Evolutionary conservation across 2,113 vertebrate species (phyloP).

Genomic region (Phyllostomus hastatus): DNA sequence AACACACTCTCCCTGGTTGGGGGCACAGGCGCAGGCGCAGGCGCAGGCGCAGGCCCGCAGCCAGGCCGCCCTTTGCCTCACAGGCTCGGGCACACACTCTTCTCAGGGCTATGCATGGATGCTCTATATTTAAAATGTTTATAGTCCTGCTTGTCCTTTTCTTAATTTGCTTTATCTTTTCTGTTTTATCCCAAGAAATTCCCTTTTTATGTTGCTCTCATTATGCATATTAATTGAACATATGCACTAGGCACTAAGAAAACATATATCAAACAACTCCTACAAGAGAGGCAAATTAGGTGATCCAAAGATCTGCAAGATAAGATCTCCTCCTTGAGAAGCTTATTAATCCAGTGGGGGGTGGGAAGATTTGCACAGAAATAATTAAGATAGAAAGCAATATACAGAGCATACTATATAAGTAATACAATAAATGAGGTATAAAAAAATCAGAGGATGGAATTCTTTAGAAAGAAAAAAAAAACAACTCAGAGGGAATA

Average conservation of each 20-base stretch:
- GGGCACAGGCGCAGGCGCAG: no score
- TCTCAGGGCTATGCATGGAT: no score
- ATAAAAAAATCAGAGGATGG: background rate
- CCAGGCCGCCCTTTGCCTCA: no score
- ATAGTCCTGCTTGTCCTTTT: background rate
- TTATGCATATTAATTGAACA: background rate
- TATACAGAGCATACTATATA: background rate
- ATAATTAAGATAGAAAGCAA: conserved; percentile 8
- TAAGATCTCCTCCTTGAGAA: background rate
- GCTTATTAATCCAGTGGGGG: background rate
- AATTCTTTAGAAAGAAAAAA: background rate
- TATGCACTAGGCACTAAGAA: background rate
- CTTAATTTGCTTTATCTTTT: conserved; percentile 12
- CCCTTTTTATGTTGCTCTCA: background rate
- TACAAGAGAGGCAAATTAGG: background rate
- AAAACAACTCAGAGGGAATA: background rate
- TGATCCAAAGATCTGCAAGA: background rate
- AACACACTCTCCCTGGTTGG: no score
- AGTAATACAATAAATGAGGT: background rate
- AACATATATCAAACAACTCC: background rate
- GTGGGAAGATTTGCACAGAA: background rate
- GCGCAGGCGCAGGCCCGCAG: no score
- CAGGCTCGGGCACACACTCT: no score
- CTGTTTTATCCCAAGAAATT: background rate
- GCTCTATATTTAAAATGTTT: background rate